Conservation (phyloP, 2,888 invertebrate genomes). For the Hydropsyche betteni region DNA sequence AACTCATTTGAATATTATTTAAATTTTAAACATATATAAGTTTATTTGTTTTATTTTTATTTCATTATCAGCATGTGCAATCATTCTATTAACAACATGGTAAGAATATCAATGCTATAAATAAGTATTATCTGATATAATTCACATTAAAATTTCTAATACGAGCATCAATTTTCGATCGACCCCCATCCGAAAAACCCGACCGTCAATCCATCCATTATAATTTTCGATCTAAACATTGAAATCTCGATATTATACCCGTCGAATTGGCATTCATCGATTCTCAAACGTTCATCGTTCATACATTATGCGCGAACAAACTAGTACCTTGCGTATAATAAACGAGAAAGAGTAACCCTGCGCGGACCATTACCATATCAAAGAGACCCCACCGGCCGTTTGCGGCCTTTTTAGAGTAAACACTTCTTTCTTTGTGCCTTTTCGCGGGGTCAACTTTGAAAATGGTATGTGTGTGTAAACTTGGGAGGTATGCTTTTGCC, state of each 20-base stretch:
- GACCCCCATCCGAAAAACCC: too few species aligned
- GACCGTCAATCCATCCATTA: too few species aligned
- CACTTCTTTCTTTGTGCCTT: too few species aligned
- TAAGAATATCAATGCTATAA: too few species aligned
- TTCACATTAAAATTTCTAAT: too few species aligned
- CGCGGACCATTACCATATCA: conserved; percentile 21
- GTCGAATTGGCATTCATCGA: conserved; percentile 26
- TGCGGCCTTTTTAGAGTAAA: too few species aligned
- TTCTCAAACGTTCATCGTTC: conserved; percentile 20
- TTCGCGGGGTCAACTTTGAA: too few species aligned
- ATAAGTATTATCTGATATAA: too few species aligned
- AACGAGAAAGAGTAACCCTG: neutral
- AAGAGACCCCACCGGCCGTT: conserved; percentile 1
- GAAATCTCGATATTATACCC: neutral
- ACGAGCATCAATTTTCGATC: too few species aligned
- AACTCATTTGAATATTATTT: neutral
- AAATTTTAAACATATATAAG: neutral
- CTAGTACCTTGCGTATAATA: conserved; percentile 2
- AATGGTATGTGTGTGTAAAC: too few species aligned
- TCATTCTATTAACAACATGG: too few species aligned
- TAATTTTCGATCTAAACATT: conserved; percentile 21
- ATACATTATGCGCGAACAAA: neutral
- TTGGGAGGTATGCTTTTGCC: too few species aligned
- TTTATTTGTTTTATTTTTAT: neutral
- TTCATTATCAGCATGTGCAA: neutral